Evolutionary conservation across 2,113 vertebrate species (phyloP), one percentile per base, ranked within the genome.

Genomic region (Chaetodon trifascialis): DNA sequence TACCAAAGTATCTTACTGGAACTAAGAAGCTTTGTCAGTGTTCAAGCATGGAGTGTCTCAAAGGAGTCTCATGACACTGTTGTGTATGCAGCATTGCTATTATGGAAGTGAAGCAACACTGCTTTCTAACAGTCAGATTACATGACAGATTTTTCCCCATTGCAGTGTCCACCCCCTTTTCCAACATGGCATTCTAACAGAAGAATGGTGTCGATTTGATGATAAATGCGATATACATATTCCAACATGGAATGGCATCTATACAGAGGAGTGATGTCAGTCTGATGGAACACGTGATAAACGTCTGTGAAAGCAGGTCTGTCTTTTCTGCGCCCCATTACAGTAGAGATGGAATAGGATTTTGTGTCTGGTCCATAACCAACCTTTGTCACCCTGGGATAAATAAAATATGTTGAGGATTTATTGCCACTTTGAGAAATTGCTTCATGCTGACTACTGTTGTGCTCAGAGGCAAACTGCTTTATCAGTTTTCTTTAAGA

Each of bases 401-500:
- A 34, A 85, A 67, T 73, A 63, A 75, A 81, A 77, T 23, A 68
- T 64, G 36, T 75, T 21, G 64, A 16, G 11, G 55, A 58, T 70
- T 44, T 40, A 68, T 75, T 82, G 59, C 14, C 21, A 23, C 67
- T 56, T 66, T 51, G 17, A 80, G 44, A 47, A 55, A 40, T 49
- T 55, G 21, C 68, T 79, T 77, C 2, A 60, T 72, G 38, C 49
- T 55, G 52, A 77, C 74, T 58, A 52, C 52, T 51, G 23, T 51
- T 84, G 36, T 67, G 56, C 58, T 84, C 11, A 4, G 11, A 79
- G 46, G 72, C 21, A 73, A 76, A 73, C 19, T 0, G 34, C 82
- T 56, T 23, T 58, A 74, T 78, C 46, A 74, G 16, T 82, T 87
- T 65, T 59, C 55, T 80, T 38, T 21, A 63, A 71, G 56, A 49